phyloP scores from a whole-genome alignment of 2,113 vertebrate genomes.

The Oenanthe oenanthe region DNA sequence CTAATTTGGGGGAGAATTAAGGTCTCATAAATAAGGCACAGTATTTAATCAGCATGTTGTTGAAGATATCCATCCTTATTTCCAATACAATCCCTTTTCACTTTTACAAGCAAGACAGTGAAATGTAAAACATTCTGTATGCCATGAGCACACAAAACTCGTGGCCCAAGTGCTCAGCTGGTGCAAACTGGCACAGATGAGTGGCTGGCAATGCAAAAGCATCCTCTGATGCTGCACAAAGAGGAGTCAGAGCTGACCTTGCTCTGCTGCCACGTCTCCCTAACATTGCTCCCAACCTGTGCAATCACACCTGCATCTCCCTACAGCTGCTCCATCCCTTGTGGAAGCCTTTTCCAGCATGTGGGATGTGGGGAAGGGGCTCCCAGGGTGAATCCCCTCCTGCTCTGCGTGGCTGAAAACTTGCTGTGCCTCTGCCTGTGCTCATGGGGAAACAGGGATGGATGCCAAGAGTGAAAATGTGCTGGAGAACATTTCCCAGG shows the following conservation, averaged over 20 bases:
- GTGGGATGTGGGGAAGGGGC: not conserved
- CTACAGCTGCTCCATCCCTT: accelerated
- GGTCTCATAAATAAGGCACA: slow-evolving; percentile 19
- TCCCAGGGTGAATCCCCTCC: not conserved
- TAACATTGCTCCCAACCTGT: not conserved
- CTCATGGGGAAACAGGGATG: not conserved
- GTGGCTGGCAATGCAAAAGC: not conserved
- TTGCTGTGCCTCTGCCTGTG: not conserved
- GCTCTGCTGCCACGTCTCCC: not conserved
- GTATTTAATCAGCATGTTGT: not conserved
- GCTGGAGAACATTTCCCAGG: not conserved
- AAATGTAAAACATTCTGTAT: not conserved
- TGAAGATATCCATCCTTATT: not conserved
- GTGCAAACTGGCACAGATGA: not conserved
- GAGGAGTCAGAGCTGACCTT: not conserved
- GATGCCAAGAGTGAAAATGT: not conserved
- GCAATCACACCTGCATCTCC: not conserved
- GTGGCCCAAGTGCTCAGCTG: not conserved
- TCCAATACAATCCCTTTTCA: not conserved
- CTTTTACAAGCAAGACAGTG: not conserved
- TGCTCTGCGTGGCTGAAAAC: not conserved
- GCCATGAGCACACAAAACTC: not conserved
- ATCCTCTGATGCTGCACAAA: not conserved
- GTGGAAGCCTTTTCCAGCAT: not conserved
- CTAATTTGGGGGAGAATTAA: slow-evolving; percentile 20